Base-by-base conservation (phyloP, 2,888 invertebrate genomes). In the Lasioglossum leucozonium region DNA sequence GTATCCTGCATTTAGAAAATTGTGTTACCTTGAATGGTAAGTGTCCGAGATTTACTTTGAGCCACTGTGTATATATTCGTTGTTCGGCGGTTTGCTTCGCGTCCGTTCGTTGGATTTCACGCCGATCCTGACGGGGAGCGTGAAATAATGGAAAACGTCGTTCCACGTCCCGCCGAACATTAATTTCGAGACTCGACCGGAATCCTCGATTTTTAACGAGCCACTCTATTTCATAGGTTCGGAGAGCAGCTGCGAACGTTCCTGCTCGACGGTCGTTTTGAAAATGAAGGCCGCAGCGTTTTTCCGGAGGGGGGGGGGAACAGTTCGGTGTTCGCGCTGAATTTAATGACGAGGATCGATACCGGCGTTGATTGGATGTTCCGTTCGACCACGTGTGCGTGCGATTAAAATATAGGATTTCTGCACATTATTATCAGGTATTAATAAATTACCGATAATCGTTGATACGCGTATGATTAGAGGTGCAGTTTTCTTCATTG, bases 151-250 rank as follows among this genome's bases (percentile, higher is more conserved):
- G 44, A n/a, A 72, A 81, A 82, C 42, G 42, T 40, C 55, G 69
- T 42, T 40, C 37, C 40, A 11, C 71, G 40, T 47, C 37, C 37
- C 34, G 2, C 4, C 42, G 47, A 44, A 44, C 34, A 76, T 72
- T 82, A 83, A 82, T 82, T 72, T 44, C 65, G 62, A 73, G 69
- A 44, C 34, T 37, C 40, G 72, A 40, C 30, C 40, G 55, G 51
- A 76, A 75, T 73, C 75, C 83, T 72, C 65, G 65, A 78, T 75
- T 84, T 79, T 84, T 84, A 84, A 84, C 72, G 84, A 79, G 72
- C 79, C 84, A 79, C 71, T 84, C 69, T 71, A 18, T 72, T 47
- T 74, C 76, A 30, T 55, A 30, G 72, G 65, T 58, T 47, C 74
- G 18, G 65, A 72, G 81, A 44, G 55, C 79, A 82, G 82, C 82